Evolutionary conservation across 1,140 invertebrate species (phyloP).

Genomic region (Anastatus disparis): DNA sequence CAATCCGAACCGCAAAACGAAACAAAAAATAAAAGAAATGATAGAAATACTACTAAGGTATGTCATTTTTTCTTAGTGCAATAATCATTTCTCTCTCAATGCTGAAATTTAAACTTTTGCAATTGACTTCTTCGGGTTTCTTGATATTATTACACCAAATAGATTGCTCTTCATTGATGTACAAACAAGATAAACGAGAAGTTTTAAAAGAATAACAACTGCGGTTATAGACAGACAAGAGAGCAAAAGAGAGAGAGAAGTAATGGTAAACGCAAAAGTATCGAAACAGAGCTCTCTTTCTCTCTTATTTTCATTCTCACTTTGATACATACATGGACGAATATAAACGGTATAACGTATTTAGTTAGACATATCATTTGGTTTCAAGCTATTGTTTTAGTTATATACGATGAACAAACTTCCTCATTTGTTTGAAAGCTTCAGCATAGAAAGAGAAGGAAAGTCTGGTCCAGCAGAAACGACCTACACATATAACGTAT

Average conservation of each 20-base stretch:
- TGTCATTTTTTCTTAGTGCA: background rate
- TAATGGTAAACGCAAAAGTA: conserved; percentile 7
- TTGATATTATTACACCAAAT: conserved; percentile 39
- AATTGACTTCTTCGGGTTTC: conserved; percentile 63
- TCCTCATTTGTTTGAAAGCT: conserved; percentile 63
- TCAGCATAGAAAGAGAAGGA: conserved; percentile 7
- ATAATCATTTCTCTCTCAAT: background rate
- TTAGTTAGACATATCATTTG: conserved; percentile 67
- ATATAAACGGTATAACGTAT: conserved; percentile 52
- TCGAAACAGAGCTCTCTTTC: conserved; percentile 7
- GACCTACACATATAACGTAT: conserved; percentile 24
- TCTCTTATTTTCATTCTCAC: background rate
- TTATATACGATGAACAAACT: conserved; percentile 58
- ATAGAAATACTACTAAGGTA: no score
- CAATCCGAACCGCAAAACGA: no score
- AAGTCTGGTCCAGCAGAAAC: no score
- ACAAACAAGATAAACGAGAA: no score
- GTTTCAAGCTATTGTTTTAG: conserved; percentile 65
- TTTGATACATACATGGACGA: background rate
- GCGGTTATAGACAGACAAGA: background rate
- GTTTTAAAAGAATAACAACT: no score
- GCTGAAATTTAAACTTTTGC: conserved; percentile 62
- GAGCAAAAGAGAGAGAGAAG: background rate
- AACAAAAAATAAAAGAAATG: no score
- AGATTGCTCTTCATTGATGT: no score